Base-by-base conservation (phyloP, 2,888 invertebrate species). In the Malthinus flaveolus region DNA sequence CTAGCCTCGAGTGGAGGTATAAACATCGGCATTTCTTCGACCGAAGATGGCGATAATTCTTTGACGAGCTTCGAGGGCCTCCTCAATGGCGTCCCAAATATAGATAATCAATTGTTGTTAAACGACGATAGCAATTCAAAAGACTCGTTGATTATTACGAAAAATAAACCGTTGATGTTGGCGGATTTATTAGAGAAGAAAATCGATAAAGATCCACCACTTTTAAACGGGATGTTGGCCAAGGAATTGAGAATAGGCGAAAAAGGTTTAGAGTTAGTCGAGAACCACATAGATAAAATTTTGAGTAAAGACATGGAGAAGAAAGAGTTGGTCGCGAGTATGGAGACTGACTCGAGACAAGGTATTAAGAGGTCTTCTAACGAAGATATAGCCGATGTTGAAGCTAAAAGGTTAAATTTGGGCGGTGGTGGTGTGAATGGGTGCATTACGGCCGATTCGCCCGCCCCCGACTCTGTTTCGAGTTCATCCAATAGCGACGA, bases 171-270 rank as follows among this genome's bases (percentile, higher is more conserved):
- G 0, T 67, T 84, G 48, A 90, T 93, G 88, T 80, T 93, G 44
- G 92, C 92, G 0, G 93, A 93, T 75, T 78, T 93, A 49, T 79
- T 94, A 3, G 93, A 94, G 73, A 88, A 91, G 71, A 91, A 91
- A 74, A 81, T 85, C 8, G 85, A 85, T 46, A 84, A 84, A 56
- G 84, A 85, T 51, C 81, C 83, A 0, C 78, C 79, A 1, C 76
- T 85, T 37, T 71, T 85, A 67, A 87, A 87, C 70, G 86, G 87
- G 3, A 80, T 82, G 12, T 69, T 84, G 34, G 80, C 80, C 4
- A 83, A 83, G 68, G 85, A 85, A 66, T 70, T 83, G 56, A 79
- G 83, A 47, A 81, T 85, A 58, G 83, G 83, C 61, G 85, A 85
- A 37, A 83, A 82, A 67, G 84, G 84, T 36, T 73, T 85, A 59